A percentile compares a stretch with the other conserved stretches of the same genome.
phyloP scores from a whole-genome alignment of 2,113 vertebrate genomes.

The Pituophis catenifer region DNA sequence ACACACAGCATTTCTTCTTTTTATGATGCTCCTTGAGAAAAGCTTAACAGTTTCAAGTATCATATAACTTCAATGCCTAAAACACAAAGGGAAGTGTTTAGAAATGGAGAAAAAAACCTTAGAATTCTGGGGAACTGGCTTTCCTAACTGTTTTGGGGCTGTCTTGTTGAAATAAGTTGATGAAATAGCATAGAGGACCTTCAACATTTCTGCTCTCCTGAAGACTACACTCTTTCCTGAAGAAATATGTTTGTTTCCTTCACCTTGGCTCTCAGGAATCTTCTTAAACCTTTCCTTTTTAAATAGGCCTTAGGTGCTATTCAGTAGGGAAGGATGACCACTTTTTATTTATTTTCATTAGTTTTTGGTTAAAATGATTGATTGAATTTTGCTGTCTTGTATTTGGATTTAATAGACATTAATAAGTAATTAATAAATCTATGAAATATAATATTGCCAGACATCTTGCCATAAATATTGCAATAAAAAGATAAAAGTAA shows the following conservation, averaged over 20 bases:
- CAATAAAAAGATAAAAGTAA: no score
- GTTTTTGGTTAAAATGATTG: neutral
- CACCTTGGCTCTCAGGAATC: neutral
- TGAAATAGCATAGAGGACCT: neutral
- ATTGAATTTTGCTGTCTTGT: neutral
- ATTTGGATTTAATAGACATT: neutral
- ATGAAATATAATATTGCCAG: neutral
- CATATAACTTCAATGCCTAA: neutral
- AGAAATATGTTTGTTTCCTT: neutral
- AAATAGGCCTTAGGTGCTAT: neutral
- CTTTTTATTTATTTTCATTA: neutral
- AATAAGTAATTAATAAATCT: neutral
- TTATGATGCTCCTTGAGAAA: no score
- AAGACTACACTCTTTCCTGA: neutral
- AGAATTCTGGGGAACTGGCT: neutral
- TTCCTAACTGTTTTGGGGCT: neutral
- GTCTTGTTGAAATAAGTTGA: neutral
- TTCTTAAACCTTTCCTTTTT: neutral
- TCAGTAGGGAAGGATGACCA: neutral
- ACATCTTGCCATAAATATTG: neutral
- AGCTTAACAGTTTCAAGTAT: neutral
- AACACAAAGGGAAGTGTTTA: neutral
- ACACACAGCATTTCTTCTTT: neutral
- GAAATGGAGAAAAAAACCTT: neutral
- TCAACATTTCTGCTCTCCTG: neutral